phyloP scores from a whole-genome alignment of 2,113 vertebrate genomes.

The Bos javanicus region DNA sequence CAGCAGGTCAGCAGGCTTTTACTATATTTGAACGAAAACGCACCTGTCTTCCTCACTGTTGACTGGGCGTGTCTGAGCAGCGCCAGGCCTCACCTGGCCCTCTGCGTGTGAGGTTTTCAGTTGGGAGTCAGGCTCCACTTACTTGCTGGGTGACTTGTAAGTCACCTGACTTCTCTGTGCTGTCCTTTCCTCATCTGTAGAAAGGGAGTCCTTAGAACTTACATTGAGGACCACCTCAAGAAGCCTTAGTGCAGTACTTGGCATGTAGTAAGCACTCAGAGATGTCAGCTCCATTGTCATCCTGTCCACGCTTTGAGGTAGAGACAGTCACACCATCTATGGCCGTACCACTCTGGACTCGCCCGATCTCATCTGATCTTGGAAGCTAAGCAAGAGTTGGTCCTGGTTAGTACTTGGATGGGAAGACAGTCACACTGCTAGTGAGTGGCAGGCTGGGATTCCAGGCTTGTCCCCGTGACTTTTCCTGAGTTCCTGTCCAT shows the following conservation, averaged over 20 bases:
- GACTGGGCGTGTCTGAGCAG: neutral
- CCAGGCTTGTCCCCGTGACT: neutral
- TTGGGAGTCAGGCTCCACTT: neutral
- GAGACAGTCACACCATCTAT: neutral
- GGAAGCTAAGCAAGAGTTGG: neutral
- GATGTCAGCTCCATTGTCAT: neutral
- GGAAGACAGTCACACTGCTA: fast-evolving
- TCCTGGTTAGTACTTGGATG: neutral
- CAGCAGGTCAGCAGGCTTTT: neutral
- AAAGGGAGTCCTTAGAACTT: neutral
- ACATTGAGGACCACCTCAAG: neutral
- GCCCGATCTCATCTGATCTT: neutral
- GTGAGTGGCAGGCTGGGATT: neutral
- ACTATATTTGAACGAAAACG: fast-evolving
- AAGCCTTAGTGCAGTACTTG: neutral
- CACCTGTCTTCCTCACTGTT: neutral
- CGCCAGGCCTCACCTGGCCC: no score
- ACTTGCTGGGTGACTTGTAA: neutral
- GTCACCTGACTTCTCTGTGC: neutral
- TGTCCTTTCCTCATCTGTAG: neutral
- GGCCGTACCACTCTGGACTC: fast-evolving
- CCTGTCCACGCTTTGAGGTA: neutral
- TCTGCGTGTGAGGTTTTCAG: neutral
- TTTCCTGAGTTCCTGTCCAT: neutral
- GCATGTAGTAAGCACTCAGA: neutral